Base-by-base conservation (phyloP, 2,113 vertebrate species). In the Prietella phreatophila region DNA sequence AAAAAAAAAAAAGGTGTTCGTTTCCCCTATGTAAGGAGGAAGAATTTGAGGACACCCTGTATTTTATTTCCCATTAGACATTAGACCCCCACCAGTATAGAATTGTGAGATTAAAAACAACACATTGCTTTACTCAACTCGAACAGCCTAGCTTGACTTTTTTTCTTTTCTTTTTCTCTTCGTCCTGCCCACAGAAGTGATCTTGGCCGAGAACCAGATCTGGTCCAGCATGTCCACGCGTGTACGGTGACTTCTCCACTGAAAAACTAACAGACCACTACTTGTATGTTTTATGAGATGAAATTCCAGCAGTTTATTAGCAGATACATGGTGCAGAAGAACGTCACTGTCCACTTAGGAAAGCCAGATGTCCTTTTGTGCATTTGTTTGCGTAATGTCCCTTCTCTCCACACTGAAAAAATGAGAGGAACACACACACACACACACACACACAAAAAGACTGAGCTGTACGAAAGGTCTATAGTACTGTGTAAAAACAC, bases 311-410 rank as follows among this genome's bases (percentile, higher is more conserved):
- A 67, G 25, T 79, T 86, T 83, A 82, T 87, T 81, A 55, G 30
- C 79, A 39, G 0, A 76, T 47, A 22, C 63, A 20, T 76, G 27
- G n/a, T 88, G 30, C 8, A 47, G 30, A 86, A 65, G 47, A 82
- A 69, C 13, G 47, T 96, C 95, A 99, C 93, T 99, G 98, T 92
- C 98, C 98, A 89, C 97, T 99, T 93, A 99, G 95, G 94, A 99
- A 99, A 87, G 98, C 98, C 91, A 99, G 95, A 85, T 99, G 98
- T 91, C 98, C 98, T 95, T 99, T 99, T 89, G 97, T 98, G 93
- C 98, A 99, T 96, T 99, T 97, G 96, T 99, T 99, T 94, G 98
- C 98, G 80, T 99, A 99, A 93, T 99, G 98, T 91, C 98, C 98
- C 94, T 99, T 99, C 93, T 99, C 98, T 69, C 98, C 98, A 92